Evolutionary conservation across 2,113 vertebrate species (phyloP), one percentile per base, ranked within the genome.

Genomic region (Leuciscus idus): DNA sequence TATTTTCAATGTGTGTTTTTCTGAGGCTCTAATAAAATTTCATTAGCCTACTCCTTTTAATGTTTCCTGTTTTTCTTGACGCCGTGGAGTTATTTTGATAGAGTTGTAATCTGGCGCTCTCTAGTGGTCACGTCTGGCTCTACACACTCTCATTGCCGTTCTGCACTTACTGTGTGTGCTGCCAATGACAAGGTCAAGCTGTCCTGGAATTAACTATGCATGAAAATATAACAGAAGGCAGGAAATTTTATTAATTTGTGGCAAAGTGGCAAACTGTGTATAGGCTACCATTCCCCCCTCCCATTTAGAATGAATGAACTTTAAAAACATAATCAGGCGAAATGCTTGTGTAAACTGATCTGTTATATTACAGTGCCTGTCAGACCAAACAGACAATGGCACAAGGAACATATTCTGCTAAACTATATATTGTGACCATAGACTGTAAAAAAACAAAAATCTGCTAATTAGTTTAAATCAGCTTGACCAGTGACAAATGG

Each of bases 81-180:
- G 17, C 17, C 0, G 6, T 33, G 4, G 0, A 30, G 62, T 28
- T 2, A n/a, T 21, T n/a, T 39, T 48, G 26, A n/a, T 33, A 77
- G 10, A 33, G 28, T 55, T 75, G 68, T 75, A 75, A 11, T 50
- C 28, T 87, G 85, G 46, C 52, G 46, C 87, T 88, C 90, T 76
- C 90, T 33, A 83, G 89, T 84, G 91, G 85, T 57, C 0, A 4
- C 21, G 84, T 15, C 5, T 1, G n/a, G 12, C 48, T 62, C 64
- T 83, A 66, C 83, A 86, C 30, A 36, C 76, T 55, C 23, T 79
- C 21, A 15, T 39, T 61, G 19, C 3, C 12, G 1, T 39, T 39
- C 19, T n/a, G 39, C n/a, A 19, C 2, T 55, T 55, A 21, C 3
- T 33, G 28, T 78, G 12, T 55, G 4, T 5, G 50, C 15, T 57